Conservation (phyloP, 2,113 vertebrate species). For the Silurus meridionalis region DNA sequence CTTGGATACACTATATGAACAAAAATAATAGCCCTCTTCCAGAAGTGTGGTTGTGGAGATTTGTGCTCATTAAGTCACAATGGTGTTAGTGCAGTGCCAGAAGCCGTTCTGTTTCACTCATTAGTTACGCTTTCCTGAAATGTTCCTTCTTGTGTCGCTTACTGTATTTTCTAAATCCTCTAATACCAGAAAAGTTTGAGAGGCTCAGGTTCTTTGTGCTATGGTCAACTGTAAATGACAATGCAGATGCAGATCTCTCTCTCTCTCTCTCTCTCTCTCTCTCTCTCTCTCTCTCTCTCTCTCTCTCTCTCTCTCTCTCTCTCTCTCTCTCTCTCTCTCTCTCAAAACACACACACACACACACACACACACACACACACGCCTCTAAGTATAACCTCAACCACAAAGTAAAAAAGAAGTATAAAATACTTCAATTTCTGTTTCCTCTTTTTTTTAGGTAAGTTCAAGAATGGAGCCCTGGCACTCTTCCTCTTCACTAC, state of each 20-base stretch:
- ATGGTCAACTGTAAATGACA: not conserved
- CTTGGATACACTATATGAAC: not conserved
- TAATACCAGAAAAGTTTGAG: not conserved
- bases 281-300: not conserved
- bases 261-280: not conserved
- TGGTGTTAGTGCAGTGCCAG: not conserved
- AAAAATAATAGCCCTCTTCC: too few relatives aligned
- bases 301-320: not conserved
- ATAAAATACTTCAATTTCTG: not conserved
- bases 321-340: too few relatives aligned
- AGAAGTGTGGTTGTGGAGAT: too few relatives aligned
- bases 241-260: not conserved
- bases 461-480: not conserved
- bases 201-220: too few relatives aligned
- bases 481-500: not conserved
- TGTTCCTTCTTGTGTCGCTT: not conserved
- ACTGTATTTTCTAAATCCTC: not conserved
- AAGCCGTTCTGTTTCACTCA: not conserved
- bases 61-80: too few relatives aligned
- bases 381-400: not conserved
- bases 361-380: too few relatives aligned
- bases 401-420: too few relatives aligned
- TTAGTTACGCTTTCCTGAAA: conserved; percentile 3
- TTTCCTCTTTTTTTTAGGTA: not conserved
- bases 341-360: too few relatives aligned